Conservation (phyloP, 2,888 invertebrate species). For the Yponomeuta malinellus region DNA sequence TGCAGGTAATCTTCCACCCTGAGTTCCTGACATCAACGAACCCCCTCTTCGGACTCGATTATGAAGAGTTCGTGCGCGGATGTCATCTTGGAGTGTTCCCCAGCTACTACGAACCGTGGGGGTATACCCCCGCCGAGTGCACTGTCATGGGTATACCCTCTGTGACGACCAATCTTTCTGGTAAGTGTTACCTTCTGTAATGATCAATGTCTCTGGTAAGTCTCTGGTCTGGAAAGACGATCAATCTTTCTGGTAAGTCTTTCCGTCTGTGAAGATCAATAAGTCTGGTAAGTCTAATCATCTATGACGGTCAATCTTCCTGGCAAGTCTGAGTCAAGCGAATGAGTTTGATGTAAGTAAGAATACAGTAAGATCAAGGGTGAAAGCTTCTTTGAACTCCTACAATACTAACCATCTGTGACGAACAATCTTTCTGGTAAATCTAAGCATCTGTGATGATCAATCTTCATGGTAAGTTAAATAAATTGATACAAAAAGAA, state of each 20-base stretch:
- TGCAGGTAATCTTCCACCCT: conserved; percentile 97
- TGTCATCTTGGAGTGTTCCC: conserved; percentile 99
- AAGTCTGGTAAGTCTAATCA: too few species aligned
- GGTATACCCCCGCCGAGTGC: conserved; percentile 99
- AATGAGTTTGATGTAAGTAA: too few species aligned
- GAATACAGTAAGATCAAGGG: too few species aligned
- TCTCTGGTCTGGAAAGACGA: conserved; percentile 84
- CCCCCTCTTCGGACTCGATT: conserved; percentile 97
- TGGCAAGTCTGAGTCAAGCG: conserved; percentile 56
- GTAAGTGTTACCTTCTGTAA: too few species aligned
- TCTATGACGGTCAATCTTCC: conserved; percentile 98
- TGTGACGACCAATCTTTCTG: conserved; percentile 79
- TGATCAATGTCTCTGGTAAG: conserved; percentile 80
- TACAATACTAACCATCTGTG: neutral
- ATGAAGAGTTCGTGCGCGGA: conserved; percentile 99
- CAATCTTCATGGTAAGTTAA: too few species aligned
- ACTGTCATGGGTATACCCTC: conserved; percentile 99
- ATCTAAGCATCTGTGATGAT: too few species aligned
- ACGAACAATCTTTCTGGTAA: too few species aligned
- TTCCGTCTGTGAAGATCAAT: neutral
- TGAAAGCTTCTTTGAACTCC: too few species aligned
- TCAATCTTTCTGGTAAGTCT: conserved; percentile 89
- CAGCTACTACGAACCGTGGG: conserved; percentile 99
- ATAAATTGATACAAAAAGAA: too few species aligned
- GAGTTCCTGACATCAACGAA: conserved; percentile 98